These are phyloP conservation scores for Meriones psammophilus DNA, from an alignment of 2,797 vertebrate species.

Conservation along the genomic window DNA sequence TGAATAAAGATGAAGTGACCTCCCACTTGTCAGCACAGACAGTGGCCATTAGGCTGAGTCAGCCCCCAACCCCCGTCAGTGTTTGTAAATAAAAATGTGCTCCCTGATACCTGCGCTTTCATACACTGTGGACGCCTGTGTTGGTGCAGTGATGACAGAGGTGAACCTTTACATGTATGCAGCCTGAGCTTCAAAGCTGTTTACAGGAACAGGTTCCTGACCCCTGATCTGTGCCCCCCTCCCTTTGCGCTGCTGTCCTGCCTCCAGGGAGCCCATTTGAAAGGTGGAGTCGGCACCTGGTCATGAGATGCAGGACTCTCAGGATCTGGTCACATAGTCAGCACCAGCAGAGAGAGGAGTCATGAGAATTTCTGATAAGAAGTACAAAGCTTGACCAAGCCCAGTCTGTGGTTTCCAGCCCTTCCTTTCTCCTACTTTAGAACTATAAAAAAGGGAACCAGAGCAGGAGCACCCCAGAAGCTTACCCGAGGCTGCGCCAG, in stretches of 20 bases:
- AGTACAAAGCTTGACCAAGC: neutral
- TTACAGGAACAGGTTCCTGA: neutral
- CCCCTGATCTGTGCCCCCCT: neutral
- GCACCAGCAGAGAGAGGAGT: neutral
- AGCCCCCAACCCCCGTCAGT: too few relatives aligned
- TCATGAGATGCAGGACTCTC: neutral
- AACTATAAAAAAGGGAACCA: slow-evolving; percentile 52
- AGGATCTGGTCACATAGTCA: neutral
- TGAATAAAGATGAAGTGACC: neutral
- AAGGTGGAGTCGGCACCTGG: neutral
- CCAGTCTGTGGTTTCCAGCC: slow-evolving; percentile 13
- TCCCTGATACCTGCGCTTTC: neutral
- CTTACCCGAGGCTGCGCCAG: neutral
- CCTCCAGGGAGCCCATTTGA: neutral
- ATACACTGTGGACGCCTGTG: neutral
- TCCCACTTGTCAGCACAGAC: neutral
- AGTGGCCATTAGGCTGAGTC: neutral
- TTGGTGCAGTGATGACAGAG: neutral
- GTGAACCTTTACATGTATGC: neutral
- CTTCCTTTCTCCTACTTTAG: neutral
- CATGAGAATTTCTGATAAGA: slow-evolving; percentile 41
- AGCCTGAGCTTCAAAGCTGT: neutral
- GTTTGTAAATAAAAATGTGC: neutral
- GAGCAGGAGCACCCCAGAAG: neutral
- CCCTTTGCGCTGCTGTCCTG: neutral